Conservation (phyloP, 2,797 vertebrate genomes). For the Pyrocephalus nanus region DNA sequence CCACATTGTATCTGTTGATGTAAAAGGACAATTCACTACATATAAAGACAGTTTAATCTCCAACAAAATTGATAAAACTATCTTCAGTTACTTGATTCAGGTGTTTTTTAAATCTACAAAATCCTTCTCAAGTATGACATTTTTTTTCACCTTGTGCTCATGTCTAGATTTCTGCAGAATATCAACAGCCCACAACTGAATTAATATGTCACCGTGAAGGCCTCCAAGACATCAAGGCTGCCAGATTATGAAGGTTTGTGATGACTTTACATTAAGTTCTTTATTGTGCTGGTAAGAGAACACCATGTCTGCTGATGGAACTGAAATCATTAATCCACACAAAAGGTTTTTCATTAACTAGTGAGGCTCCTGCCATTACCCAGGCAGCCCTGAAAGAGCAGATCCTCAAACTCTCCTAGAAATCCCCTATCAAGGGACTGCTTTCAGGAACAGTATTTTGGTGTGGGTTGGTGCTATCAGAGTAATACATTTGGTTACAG, state of each 20-base stretch:
- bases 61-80: neutral
- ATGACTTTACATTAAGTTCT: neutral
- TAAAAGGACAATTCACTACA: neutral
- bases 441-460: neutral
- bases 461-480: neutral
- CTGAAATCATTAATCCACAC: neutral
- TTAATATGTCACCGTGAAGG: neutral
- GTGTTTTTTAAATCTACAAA: neutral
- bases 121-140: neutral
- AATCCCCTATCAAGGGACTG: neutral
- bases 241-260: neutral
- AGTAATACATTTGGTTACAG: neutral
- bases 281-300: neutral
- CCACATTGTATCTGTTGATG: neutral
- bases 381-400: neutral
- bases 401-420: neutral
- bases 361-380: neutral
- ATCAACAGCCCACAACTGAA: neutral
- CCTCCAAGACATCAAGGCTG: neutral
- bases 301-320: neutral
- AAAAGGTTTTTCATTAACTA: neutral
- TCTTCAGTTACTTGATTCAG: neutral
- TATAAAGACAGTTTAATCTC: neutral
- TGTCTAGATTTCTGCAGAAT: neutral
- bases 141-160: neutral